Evolutionary conservation across 1,140 invertebrate genomes (phyloP), one percentile per base, ranked within the genome.

Genomic region (Saccostrea cuccullata): DNA sequence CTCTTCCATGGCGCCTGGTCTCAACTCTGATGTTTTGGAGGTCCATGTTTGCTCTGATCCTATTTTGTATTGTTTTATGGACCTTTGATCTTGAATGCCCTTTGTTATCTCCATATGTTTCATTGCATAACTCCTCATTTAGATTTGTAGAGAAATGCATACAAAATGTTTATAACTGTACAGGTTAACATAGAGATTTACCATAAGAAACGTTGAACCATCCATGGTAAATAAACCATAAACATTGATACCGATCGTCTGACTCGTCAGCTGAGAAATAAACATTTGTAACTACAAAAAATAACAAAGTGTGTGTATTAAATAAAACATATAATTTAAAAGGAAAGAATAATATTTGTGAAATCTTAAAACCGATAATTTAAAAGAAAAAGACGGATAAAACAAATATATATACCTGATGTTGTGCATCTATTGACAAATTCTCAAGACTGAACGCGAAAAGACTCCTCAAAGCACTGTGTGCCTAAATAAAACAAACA

Each of bases 181-280:
- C 30, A 36, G 30, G 23, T 67, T 23, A 67, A 17, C n/a, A n/a
- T n/a, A 15, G 36, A 30, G 12, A 11, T 77, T 36, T 77, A 77
- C 70, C 70, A 77, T 77, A 5, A 77, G 70, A 40, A 77, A 77
- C 30, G 70, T 77, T 77, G 70, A 77, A 30, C 70, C 70, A 30
- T 77, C 70, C 70, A 77, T 77, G 23, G 30, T 77, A 15, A 77
- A 77, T 4, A 77, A 15, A 36, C 70, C 70, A 17, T 30, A 77
- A 30, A 77, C 30, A 26, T 77, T 30, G 0, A 77, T 77, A 36
- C 70, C 70, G 30, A 77, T 77, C 9, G 70, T 77, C 26, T 77
- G 23, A 17, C 70, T 77, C 30, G 70, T 20, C 58, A 64, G 58
- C 17, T 64, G 58, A n/a, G 58, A n/a, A 20, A 64, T 64, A 64